A percentile compares a stretch with the other conserved stretches of the same genome.
These are phyloP conservation scores for Danio choprae DNA, from an alignment of 2,797 vertebrate species.

Conservation along the genomic window DNA sequence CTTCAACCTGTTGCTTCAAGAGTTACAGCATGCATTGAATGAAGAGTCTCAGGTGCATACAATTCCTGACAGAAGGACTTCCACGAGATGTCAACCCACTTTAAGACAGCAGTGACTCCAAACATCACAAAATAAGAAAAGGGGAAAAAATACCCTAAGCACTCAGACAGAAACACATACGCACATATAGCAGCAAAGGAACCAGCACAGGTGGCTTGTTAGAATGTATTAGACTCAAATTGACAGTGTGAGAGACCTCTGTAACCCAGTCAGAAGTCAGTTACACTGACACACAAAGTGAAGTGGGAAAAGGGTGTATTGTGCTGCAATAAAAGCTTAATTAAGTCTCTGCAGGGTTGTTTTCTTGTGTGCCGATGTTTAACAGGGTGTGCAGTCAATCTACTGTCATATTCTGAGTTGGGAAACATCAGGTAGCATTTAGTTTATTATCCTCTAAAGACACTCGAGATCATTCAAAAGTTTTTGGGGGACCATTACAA, in stretches of 20 bases:
- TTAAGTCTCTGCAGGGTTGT: not conserved
- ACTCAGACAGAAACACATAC: not conserved
- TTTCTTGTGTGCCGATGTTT: not conserved
- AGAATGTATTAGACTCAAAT: constrained; percentile 43
- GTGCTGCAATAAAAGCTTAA: not conserved
- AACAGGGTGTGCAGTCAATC: not conserved
- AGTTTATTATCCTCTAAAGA: constrained; percentile 29
- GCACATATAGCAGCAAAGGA: constrained; percentile 15
- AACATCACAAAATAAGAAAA: not conserved
- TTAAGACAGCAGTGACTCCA: constrained; percentile 10
- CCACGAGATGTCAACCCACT: constrained; percentile 26
- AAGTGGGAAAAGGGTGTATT: not conserved
- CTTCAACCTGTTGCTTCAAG: constrained; percentile 15
- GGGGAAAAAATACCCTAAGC: not conserved
- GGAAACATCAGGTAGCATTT: not conserved
- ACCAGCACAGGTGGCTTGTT: constrained; percentile 47
- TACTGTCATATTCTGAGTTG: constrained; percentile 16
- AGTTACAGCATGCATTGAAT: not conserved
- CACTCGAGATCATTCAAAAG: constrained; percentile 15
- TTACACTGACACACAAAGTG: not conserved
- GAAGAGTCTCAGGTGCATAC: constrained; percentile 1
- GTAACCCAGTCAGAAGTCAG: constrained; percentile 24
- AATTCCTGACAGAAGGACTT: constrained; percentile 6
- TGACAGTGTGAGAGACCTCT: constrained; percentile 19
- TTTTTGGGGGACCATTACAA: constrained; percentile 30